phyloP scores from a whole-genome alignment of 2,797 vertebrate genomes.

The Hyperoplus lanceolatus region DNA sequence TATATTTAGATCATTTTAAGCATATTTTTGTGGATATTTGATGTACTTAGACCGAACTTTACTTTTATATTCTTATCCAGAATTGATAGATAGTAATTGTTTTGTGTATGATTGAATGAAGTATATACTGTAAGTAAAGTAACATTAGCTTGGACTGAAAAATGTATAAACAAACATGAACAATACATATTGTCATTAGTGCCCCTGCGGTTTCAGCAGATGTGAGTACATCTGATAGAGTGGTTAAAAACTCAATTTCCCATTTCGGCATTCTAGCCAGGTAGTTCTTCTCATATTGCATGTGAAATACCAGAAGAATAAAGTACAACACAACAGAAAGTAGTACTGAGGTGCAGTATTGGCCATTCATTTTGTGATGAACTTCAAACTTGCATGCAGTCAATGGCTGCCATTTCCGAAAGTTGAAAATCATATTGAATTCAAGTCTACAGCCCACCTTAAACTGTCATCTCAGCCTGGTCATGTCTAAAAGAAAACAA shows the following conservation, averaged over 20 bases:
- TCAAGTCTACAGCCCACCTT: not conserved
- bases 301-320: not conserved
- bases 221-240: constrained; percentile 17
- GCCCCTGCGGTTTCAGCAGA: not conserved
- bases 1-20: constrained; percentile 1
- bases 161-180: constrained; percentile 9
- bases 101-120: not conserved
- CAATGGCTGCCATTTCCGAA: not conserved
- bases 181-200: not conserved
- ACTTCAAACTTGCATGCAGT: not conserved
- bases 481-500: constrained; percentile 1
- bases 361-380: not conserved
- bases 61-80: not conserved
- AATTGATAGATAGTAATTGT: constrained; percentile 5
- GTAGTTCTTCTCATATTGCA: not conserved
- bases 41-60: not conserved
- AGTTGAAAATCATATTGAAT: constrained; percentile 7
- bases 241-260: constrained; percentile 27
- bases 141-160: constrained; percentile 1
- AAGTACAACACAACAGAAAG: not conserved
- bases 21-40: not conserved
- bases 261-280: constrained; percentile 6
- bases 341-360: not conserved
- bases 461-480: not conserved
- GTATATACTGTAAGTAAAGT: not conserved